Base-by-base conservation (phyloP, 2,888 invertebrate genomes). In the Pyrrhosoma nymphula region DNA sequence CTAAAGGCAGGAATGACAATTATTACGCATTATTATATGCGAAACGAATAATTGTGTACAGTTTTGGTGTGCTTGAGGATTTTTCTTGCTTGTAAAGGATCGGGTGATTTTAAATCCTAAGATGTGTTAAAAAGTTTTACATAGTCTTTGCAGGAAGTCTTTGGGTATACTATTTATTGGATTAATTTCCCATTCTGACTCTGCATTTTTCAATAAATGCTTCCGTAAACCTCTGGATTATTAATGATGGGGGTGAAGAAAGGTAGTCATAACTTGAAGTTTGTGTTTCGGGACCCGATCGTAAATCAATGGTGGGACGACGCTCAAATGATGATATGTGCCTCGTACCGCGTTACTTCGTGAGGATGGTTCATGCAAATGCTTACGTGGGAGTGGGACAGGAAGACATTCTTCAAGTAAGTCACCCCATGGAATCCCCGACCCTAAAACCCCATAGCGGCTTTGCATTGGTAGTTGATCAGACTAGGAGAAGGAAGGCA, bases 351-450 rank as follows among this genome's bases (percentile, higher is more conserved):
- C 8, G 35, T 82, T 82, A 35, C 82, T 82, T 82, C 35, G 82
- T 82, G 18, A 35, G 35, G 82, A 82, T 82, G 82, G 82, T 82
- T 82, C 82, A 82, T 82, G 82, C 82, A 82, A 82, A 82, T 82
- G 30, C 35, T 82, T 35, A 14, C 82, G 82, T 35, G 82, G 82
- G 82, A 35, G 35, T 82, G 82, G 82, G 82, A 82, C 35, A 82
- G 30, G 82, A 82, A 82, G 82, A 14, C 82, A 82, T 82, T 26
- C 82, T 35, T 82, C 82, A 82, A 82, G 82, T 35, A 23, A 69
- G 60, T 26, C 82, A 18, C 35, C 2, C 35, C 35, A 10, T 82
- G 35, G 10, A 82, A 35, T 16, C 82, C 82, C 14, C 18, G 30
- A 3, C 82, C 82, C 35, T 82, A 82, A 35, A 26, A 82, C 35